phyloP scores from a whole-genome alignment of 2,888 invertebrate genomes.

The Laspeyria flexula region DNA sequence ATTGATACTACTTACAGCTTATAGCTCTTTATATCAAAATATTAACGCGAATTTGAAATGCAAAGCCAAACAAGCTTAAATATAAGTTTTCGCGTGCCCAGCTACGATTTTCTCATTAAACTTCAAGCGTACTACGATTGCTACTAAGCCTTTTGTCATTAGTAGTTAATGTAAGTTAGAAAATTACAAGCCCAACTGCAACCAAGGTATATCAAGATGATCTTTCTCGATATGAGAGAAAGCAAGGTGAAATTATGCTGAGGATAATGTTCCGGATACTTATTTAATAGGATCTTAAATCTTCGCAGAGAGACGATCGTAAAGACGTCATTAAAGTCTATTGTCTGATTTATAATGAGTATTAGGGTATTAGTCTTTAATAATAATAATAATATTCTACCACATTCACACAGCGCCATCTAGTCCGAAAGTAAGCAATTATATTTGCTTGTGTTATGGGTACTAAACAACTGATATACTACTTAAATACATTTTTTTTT shows the following conservation, averaged over 20 bases:
- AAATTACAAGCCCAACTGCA: constrained; percentile 33
- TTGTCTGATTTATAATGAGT: constrained; percentile 23
- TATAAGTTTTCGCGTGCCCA: too few species aligned
- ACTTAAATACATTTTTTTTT: too few species aligned
- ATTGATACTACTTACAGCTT: too few species aligned
- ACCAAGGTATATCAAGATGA: constrained; percentile 42
- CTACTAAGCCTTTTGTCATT: constrained; percentile 31
- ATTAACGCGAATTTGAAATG: too few species aligned
- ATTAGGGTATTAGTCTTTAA: neutral
- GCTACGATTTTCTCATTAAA: constrained; percentile 1
- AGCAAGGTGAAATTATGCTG: constrained; percentile 41
- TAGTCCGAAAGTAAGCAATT: too few species aligned
- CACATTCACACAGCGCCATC: too few species aligned
- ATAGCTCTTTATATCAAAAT: too few species aligned
- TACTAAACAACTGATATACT: too few species aligned
- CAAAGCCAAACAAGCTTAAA: too few species aligned
- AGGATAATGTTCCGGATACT: constrained; percentile 32
- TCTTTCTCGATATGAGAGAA: constrained; percentile 47
- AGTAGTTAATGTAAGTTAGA: constrained; percentile 33
- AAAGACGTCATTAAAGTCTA: constrained; percentile 15
- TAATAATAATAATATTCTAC: too few species aligned
- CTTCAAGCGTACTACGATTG: constrained; percentile 5
- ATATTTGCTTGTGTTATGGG: too few species aligned
- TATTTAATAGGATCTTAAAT: constrained; percentile 27
- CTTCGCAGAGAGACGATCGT: constrained; percentile 16